Conservation (phyloP, 2,113 vertebrate species). For the Heptranchias perlo region DNA sequence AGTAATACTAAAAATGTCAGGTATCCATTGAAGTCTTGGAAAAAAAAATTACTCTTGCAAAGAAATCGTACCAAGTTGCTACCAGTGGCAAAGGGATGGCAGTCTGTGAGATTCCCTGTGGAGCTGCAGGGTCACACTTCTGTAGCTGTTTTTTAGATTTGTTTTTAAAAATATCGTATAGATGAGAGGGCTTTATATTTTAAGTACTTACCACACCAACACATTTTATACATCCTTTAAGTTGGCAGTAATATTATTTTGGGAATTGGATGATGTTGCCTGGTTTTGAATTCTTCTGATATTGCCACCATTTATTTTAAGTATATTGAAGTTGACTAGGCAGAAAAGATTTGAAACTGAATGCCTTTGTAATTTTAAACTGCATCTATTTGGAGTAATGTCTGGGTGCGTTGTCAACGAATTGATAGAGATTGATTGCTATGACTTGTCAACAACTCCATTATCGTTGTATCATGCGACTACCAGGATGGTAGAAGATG, state of each 20-base stretch:
- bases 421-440: not conserved
- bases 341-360: not conserved
- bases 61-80: not conserved
- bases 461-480: not conserved
- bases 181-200: not conserved
- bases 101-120: not conserved
- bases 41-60: not conserved
- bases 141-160: not conserved
- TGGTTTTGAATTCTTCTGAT: not conserved
- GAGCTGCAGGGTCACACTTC: not conserved
- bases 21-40: not conserved
- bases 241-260: not conserved
- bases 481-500: not conserved
- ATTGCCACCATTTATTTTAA: not conserved
- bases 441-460: not conserved
- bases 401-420: not conserved
- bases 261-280: not conserved
- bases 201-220: not conserved
- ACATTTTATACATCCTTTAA: not conserved
- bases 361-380: not conserved
- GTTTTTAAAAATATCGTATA: not conserved
- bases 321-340: not conserved
- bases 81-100: not conserved
- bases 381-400: not conserved
- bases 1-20: not conserved